Conservation (phyloP, 2,797 vertebrate species). For the Rhadinocentrus ornatus region DNA sequence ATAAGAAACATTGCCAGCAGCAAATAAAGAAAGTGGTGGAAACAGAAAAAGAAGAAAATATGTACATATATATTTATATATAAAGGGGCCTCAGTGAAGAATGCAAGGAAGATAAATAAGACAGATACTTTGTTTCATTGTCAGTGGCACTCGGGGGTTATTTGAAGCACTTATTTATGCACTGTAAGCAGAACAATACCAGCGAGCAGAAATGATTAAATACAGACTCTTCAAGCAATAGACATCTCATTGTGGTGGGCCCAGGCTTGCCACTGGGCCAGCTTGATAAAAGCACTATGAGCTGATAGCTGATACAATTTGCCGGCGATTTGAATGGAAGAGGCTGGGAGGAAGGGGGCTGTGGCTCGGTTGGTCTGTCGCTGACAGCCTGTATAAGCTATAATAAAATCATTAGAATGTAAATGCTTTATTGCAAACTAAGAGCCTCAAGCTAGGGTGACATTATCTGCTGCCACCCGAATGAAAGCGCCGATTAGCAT, state of each 20-base stretch:
- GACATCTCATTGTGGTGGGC: slow-evolving; percentile 95
- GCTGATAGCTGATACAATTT: slow-evolving; percentile 99
- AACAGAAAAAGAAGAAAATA: slow-evolving; percentile 52
- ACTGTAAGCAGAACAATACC: slow-evolving; percentile 99
- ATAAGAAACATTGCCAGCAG: slow-evolving; percentile 88
- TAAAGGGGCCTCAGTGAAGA: slow-evolving; percentile 81
- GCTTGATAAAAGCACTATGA: slow-evolving; percentile 99
- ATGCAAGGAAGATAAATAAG: slow-evolving; percentile 95
- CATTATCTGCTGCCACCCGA: slow-evolving; percentile 91
- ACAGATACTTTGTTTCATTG: slow-evolving; percentile 96
- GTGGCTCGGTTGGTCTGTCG: slow-evolving; percentile 87
- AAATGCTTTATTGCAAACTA: slow-evolving; percentile 99
- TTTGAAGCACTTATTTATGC: slow-evolving; percentile 98
- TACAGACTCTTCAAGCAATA: slow-evolving; percentile 93
- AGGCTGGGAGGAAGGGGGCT: slow-evolving; percentile 77
- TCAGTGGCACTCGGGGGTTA: slow-evolving; percentile 95
- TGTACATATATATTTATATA: slow-evolving; percentile 47
- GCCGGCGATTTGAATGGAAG: slow-evolving; percentile 87
- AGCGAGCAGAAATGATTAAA: slow-evolving; percentile 97
- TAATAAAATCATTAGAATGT: slow-evolving; percentile 99
- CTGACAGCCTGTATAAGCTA: slow-evolving; percentile 96
- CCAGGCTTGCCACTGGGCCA: slow-evolving; percentile 93
- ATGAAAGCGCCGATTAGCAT: slow-evolving; percentile 98
- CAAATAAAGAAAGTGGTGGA: slow-evolving; percentile 84
- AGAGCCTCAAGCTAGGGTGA: slow-evolving; percentile 98